Conservation (phyloP, 2,888 invertebrate species). For the Rhagonycha fulva region DNA sequence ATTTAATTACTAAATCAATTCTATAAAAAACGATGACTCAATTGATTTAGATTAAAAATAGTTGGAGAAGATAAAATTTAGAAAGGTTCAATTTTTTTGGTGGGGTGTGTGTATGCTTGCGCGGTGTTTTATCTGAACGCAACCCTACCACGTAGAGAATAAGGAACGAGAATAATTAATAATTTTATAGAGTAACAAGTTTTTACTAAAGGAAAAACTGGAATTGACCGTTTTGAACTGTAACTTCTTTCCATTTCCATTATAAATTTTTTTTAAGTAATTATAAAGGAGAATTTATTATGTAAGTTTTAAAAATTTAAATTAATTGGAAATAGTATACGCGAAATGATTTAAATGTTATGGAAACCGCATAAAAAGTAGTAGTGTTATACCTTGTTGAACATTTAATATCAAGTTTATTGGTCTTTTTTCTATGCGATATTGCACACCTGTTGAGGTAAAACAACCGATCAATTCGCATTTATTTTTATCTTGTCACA, state of each 20-base stretch:
- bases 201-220: background rate
- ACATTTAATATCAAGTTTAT: conserved; percentile 27
- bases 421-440: conserved; percentile 31
- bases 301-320: background rate
- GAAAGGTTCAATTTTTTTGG: background rate
- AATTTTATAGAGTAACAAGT: background rate
- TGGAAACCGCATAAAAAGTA: conserved; percentile 24
- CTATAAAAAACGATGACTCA: background rate
- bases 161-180: background rate
- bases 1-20: background rate
- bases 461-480: conserved; percentile 18
- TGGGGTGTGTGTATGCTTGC: background rate
- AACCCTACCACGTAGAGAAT: background rate
- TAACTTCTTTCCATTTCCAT: background rate
- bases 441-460: conserved; percentile 40
- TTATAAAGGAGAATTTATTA: background rate
- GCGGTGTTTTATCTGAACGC: background rate
- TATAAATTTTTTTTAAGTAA: background rate
- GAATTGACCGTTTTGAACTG: background rate
- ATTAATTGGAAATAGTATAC: background rate
- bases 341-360: conserved; percentile 23
- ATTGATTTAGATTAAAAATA: background rate
- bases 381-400: conserved; percentile 19
- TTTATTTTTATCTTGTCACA: conserved; percentile 15
- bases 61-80: background rate